Base-by-base conservation (phyloP, 2,113 vertebrate species). In the Dermatemys mawii region DNA sequence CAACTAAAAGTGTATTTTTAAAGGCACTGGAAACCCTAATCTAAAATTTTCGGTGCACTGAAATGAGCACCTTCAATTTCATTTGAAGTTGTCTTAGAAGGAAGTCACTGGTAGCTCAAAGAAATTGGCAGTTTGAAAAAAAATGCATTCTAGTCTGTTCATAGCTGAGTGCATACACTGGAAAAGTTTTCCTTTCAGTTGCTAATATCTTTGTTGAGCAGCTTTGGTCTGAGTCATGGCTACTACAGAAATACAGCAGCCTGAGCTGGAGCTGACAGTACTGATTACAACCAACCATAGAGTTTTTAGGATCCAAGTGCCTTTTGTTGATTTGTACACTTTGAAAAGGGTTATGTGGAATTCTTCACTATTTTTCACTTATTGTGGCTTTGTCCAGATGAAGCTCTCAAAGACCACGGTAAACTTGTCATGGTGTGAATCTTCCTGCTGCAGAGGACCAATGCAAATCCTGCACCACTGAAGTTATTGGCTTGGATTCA, bases 381-480 rank as follows among this genome's bases (percentile, higher is more conserved):
- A 46, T 63, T 35, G 35, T 75, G 32, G 27, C 63, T 90, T 73
- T 13, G 48, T 48, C 41, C 29, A 48, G 5, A 13, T 44, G n/a
- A 78, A 16, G n/a, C 5, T 53, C 32, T n/a, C n/a, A 19, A 17
- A 27, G n/a, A n/a, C 0, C 22, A 60, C 17, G 9, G 19, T 44
- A 76, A 2, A 29, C 4, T 1, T 73, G 1, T 55, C 8, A 3
- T 6, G 24, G 19, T 81, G 24, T 53, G 51, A 63, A 51, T 29
- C 3, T 5, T 27, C 13, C 29, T 32, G 9, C 0, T 35, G 35
- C 11, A 1, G 0, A 2, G 46, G 73, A 44, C 16, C 67, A 24
- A 44, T 19, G 49, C 21, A 14, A 48, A 54, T 1, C 2, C 11
- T 5, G 13, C 29, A 87, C 4, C 2, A 6, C 11, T 11, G 41